Evolutionary conservation across 2,888 invertebrate genomes (phyloP).

Genomic region (Clistopyga incitator): DNA sequence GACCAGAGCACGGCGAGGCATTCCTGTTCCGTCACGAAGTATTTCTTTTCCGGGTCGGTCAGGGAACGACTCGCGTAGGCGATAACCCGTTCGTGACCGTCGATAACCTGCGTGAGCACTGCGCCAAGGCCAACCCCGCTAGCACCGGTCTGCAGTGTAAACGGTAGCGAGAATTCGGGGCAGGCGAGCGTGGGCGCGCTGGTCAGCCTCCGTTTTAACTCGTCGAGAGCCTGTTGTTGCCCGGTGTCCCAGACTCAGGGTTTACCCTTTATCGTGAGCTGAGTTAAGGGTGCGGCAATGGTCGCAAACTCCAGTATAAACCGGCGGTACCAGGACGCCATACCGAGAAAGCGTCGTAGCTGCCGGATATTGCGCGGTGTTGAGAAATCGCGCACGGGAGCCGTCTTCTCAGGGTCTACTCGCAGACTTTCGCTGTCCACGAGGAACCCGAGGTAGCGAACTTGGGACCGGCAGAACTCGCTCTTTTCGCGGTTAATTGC

Average conservation of each 20-base stretch:
- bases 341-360: slow-evolving; percentile 74
- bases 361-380: slow-evolving; percentile 69
- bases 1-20: slow-evolving; percentile 57
- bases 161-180: slow-evolving; percentile 64
- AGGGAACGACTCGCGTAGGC: slow-evolving; percentile 66
- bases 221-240: slow-evolving; percentile 8
- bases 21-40: no score
- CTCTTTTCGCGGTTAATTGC: slow-evolving; percentile 66
- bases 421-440: slow-evolving; percentile 71
- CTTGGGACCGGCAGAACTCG: slow-evolving; percentile 64
- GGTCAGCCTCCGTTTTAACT: slow-evolving; percentile 30
- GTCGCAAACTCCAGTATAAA: slow-evolving; percentile 71
- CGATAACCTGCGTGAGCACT: slow-evolving; percentile 66
- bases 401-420: slow-evolving; percentile 64
- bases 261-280: slow-evolving; percentile 62
- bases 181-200: slow-evolving; percentile 64
- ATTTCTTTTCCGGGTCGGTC: no score
- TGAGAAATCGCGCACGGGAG: slow-evolving; percentile 66
- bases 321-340: slow-evolving; percentile 75
- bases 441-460: slow-evolving; percentile 74
- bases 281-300: slow-evolving; percentile 66
- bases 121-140: slow-evolving; percentile 59
- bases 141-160: slow-evolving; percentile 59
- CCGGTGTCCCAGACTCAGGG: slow-evolving; percentile 34
- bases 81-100: slow-evolving; percentile 58